Evolutionary conservation across 2,113 vertebrate genomes (phyloP), one percentile per base, ranked within the genome.

Genomic region (Cinclus cinclus): DNA sequence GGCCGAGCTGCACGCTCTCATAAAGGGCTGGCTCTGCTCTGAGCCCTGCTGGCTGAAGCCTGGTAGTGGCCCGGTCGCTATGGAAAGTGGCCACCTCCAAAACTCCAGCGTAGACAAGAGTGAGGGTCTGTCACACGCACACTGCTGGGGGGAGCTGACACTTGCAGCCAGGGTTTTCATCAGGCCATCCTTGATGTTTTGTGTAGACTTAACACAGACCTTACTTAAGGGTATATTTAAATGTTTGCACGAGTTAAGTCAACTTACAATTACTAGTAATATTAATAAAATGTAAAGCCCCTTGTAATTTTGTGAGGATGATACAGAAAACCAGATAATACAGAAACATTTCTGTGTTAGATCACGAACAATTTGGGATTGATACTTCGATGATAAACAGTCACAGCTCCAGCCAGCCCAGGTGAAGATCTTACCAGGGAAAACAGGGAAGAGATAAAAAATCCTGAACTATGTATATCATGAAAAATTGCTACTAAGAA

Each of bases 61-160:
- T 42, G 44, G 6, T 1, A 10, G 53, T 1, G 31, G 16, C 37
- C 89, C 46, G 46, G 47, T 11, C 69, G 27, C 20, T 0, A 7
- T 5, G 39, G 58, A 41, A 6, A n/a, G 21, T 0, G 25, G 2
- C 30, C 10, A 4, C 33, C 37, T 22, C 14, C 1, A 3, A 19
- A 71, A 35, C 47, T 25, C 19, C 56, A 2, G 4, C 7, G 0
- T 0, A 5, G 31, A 6, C 21, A 20, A 52, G 15, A 62, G 4
- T 3, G 35, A 8, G 24, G 14, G 3, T 9, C 35, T 71, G 33
- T 13, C 70, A 35, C 49, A 77, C 17, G 2, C 39, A 63, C 24
- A 7, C 37, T 33, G 42, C 39, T 37, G 33, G 20, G 24, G 60
- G 13, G 13, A 90, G 69, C 56, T 60, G 64, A 4, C 58, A 31